phyloP scores from a whole-genome alignment of 1,140 invertebrate genomes.

The Aphaenogaster ashmeadi region DNA sequence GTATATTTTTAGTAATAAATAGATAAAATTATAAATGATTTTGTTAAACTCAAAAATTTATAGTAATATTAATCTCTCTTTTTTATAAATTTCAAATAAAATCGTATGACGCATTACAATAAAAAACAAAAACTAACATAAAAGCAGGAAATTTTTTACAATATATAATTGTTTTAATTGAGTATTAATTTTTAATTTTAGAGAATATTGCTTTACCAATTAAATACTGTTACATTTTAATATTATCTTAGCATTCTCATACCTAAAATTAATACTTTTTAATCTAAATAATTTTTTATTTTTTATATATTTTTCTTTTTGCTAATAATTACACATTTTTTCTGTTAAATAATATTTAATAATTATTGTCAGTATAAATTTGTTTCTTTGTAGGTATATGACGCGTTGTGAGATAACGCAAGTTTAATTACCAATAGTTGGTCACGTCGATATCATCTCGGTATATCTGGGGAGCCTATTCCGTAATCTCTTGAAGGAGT shows the following conservation, averaged over 20 bases:
- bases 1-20: not conserved
- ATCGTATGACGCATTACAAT: not conserved
- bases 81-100: not conserved
- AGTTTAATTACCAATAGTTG: constrained; percentile 6
- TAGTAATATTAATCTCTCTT: not conserved
- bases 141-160: constrained; percentile 1
- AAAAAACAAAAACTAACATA: not conserved
- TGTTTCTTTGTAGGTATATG: not conserved
- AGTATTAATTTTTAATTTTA: not conserved
- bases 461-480: too few relatives aligned
- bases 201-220: not conserved
- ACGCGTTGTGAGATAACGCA: not conserved
- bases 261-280: not conserved
- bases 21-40: not conserved
- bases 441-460: not conserved
- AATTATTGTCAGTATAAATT: not conserved
- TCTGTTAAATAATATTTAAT: not conserved
- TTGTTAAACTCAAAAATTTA: constrained; percentile 3
- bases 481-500: too few relatives aligned
- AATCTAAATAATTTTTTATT: not conserved
- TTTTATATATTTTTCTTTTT: not conserved
- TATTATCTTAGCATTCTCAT: not conserved
- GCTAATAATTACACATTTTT: not conserved
- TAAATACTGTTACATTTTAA: not conserved
- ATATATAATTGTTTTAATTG: not conserved